These are phyloP conservation scores for Triplophysa bombifrons DNA, from an alignment of 2,797 vertebrate genomes.

Conservation along the genomic window DNA sequence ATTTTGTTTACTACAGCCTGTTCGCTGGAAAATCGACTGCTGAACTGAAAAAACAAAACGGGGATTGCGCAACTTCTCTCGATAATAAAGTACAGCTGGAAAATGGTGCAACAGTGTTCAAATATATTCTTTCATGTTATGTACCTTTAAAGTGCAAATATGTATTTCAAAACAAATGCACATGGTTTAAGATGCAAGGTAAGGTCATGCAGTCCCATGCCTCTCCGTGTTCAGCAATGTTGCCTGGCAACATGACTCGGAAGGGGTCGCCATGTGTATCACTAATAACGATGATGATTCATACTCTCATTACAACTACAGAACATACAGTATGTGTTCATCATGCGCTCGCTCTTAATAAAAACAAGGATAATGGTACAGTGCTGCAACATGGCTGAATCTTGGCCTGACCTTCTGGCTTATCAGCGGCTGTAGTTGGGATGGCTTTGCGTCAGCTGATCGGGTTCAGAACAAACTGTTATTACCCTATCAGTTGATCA, in stretches of 20 bases:
- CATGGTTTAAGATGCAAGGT: background rate
- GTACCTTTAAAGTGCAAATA: background rate
- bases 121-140: background rate
- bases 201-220: background rate
- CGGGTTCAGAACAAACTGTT: background rate
- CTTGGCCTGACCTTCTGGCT: background rate
- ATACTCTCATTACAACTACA: constrained; percentile 14
- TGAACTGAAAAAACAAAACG: constrained; percentile 10
- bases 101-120: too few species aligned
- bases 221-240: constrained; percentile 12
- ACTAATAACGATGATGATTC: background rate
- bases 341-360: background rate
- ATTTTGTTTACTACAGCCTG: constrained; percentile 31
- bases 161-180: background rate
- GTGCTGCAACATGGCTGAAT: background rate
- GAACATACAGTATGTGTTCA: constrained; percentile 1
- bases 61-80: background rate
- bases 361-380: background rate
- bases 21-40: constrained; percentile 11
- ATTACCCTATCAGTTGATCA: constrained; percentile 11
- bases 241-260: constrained; percentile 13
- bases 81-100: too few species aligned
- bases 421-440: constrained; percentile 2
- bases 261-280: constrained; percentile 15
- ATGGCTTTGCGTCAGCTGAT: constrained; percentile 25